Conservation (phyloP, 2,888 invertebrate genomes). For the Drosophila fungiperda region DNA sequence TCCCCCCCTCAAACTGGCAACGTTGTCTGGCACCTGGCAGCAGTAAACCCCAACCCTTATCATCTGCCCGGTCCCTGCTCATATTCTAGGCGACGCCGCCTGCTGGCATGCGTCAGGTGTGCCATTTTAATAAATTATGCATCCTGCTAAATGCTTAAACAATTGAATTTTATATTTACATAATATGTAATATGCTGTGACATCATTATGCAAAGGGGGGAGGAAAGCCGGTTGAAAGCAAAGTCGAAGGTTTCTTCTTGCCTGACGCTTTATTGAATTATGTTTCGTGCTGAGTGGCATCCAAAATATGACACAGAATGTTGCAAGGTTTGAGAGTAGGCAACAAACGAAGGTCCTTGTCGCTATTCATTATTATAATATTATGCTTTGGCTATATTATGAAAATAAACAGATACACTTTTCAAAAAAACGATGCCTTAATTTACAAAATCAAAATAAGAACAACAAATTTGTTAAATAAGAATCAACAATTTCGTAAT, state of each 20-base stretch:
- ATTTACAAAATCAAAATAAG: neutral
- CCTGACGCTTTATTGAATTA: conserved; percentile 74
- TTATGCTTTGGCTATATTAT: conserved; percentile 1
- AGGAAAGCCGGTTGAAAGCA: neutral
- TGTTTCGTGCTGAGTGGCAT: conserved; percentile 68
- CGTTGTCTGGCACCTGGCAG: neutral
- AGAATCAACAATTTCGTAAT: neutral
- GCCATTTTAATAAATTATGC: conserved; percentile 84
- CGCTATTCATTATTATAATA: conserved; percentile 23
- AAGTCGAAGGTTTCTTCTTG: conserved; percentile 29
- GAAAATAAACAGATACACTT: neutral
- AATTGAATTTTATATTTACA: conserved; percentile 84
- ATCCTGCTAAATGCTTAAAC: conserved; percentile 84
- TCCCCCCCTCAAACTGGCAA: conserved; percentile 2
- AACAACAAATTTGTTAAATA: neutral
- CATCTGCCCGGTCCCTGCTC: neutral
- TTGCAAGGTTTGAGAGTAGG: conserved; percentile 30
- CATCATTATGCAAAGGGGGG: conserved; percentile 71
- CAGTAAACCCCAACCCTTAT: neutral
- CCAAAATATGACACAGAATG: conserved; percentile 68
- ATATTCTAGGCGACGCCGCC: conserved; percentile 47
- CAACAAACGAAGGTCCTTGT: conserved; percentile 5
- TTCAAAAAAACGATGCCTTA: neutral
- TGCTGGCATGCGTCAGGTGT: conserved; percentile 82
- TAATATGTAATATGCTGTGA: conserved; percentile 82